A percentile compares a stretch with the other conserved stretches of the same genome.
phyloP scores from a whole-genome alignment of 2,797 vertebrate species.

The Amphiprion clarkii region DNA sequence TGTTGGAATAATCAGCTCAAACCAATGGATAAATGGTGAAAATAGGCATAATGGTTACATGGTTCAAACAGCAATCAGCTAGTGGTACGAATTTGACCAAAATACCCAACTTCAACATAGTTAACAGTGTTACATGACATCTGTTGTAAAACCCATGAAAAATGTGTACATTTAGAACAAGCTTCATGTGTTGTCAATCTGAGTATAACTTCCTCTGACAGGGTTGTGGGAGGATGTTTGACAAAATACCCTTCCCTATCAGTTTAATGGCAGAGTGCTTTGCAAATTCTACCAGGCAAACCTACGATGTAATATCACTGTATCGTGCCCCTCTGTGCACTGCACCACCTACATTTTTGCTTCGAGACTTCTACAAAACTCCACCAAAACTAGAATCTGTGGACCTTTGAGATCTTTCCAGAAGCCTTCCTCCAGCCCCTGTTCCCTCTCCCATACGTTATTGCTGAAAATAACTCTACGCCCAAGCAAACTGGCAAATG shows the following conservation, averaged over 20 bases:
- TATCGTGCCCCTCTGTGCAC: constrained; percentile 15
- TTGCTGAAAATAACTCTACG: constrained; percentile 86
- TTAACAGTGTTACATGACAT: not conserved
- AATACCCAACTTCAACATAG: not conserved
- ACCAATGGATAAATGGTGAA: not conserved
- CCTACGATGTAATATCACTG: constrained; percentile 23
- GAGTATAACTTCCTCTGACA: constrained; percentile 5
- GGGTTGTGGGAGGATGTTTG: not conserved
- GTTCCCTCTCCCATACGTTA: constrained; percentile 78
- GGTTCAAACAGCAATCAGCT: not conserved
- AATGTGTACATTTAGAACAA: not conserved
- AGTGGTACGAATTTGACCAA: not conserved
- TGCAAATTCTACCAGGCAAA: constrained; percentile 26
- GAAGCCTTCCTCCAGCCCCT: constrained; percentile 62
- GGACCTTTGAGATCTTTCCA: constrained; percentile 66
- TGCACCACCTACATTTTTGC: constrained; percentile 41
- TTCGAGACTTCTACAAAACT: constrained; percentile 48
- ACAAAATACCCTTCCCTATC: not conserved
- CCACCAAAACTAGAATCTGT: constrained; percentile 48
- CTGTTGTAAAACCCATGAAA: not conserved
- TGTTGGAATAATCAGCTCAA: not conserved
- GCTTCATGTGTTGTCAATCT: not conserved
- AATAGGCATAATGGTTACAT: too few species aligned
- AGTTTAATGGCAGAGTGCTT: not conserved
- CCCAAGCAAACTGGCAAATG: constrained; percentile 84